Conservation (phyloP, 2,888 invertebrate species). For the Chymomyza procnemis region DNA sequence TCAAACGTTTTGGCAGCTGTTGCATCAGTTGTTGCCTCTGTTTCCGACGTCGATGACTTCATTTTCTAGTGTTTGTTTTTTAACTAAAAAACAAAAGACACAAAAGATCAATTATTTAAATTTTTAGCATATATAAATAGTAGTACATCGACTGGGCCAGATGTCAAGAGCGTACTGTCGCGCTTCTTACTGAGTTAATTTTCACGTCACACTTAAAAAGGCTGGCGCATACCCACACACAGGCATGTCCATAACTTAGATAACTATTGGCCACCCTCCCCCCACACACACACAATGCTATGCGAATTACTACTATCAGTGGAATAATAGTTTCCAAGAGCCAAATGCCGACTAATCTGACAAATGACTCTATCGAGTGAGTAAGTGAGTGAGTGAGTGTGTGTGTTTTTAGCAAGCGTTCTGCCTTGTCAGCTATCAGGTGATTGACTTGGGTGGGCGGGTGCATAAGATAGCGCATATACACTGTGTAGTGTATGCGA, state of each 20-base stretch:
- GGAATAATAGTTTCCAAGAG: neutral
- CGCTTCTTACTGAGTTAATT: neutral
- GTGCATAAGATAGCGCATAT: neutral
- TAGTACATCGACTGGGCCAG: neutral
- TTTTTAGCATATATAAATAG: neutral
- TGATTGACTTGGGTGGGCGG: neutral
- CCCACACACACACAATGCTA: neutral
- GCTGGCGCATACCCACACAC: too few relatives aligned
- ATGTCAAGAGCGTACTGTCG: neutral
- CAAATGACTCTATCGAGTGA: neutral
- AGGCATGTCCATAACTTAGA: neutral
- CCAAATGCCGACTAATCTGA: neutral
- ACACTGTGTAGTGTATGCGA: neutral
- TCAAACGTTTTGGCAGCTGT: conserved; percentile 9
- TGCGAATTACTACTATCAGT: neutral
- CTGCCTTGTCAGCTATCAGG: neutral
- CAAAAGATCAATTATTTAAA: neutral
- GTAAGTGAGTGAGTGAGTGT: neutral
- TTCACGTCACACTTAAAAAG: neutral
- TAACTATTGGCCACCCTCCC: neutral
- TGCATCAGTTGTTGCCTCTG: conserved; percentile 8
- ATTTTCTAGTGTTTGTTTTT: neutral
- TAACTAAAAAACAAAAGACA: too few relatives aligned
- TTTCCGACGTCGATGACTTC: conserved; percentile 1
- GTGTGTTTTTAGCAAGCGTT: neutral